phyloP scores from a whole-genome alignment of 1,140 invertebrate species.

The Triops longicaudatus region DNA sequence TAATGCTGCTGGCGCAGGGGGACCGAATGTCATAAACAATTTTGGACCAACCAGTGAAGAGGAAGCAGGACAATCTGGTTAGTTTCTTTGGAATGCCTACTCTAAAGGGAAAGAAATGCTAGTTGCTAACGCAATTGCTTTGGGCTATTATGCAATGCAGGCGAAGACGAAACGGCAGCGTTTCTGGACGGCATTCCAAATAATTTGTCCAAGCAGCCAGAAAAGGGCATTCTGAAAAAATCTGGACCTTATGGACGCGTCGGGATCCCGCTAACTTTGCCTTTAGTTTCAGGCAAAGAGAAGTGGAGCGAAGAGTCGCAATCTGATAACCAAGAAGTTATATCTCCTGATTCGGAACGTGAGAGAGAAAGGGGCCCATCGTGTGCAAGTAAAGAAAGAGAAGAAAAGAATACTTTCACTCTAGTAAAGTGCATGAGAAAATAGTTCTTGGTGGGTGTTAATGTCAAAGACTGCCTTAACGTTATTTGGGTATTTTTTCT shows the following conservation, averaged over 20 bases:
- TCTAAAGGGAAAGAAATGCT: neutral
- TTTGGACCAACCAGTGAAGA: conserved; percentile 58
- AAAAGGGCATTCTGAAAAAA: conserved; percentile 82
- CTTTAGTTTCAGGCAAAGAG: conserved; percentile 35
- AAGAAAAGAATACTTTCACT: neutral
- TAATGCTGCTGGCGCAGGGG: neutral
- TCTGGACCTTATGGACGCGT: conserved; percentile 47
- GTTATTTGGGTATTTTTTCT: conserved; percentile 22
- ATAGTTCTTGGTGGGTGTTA: neutral
- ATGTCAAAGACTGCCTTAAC: neutral
- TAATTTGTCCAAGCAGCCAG: conserved; percentile 65
- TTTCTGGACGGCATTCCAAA: conserved; percentile 64
- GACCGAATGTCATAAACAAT: neutral
- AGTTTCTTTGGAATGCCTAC: conserved; percentile 31
- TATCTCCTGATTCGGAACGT: conserved; percentile 27
- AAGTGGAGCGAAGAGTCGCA: conserved; percentile 61
- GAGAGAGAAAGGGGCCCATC: conserved; percentile 16
- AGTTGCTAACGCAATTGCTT: neutral
- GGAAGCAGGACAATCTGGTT: conserved; percentile 60
- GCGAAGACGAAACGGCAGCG: conserved; percentile 65
- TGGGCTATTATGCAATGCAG: conserved; percentile 40
- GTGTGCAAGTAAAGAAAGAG: conserved; percentile 15
- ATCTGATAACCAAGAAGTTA: conserved; percentile 57
- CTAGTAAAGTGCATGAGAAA: neutral
- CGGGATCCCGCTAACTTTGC: conserved; percentile 19